Evolutionary conservation across 2,888 invertebrate genomes (phyloP).

Genomic region (Drosophila infuscata): DNA sequence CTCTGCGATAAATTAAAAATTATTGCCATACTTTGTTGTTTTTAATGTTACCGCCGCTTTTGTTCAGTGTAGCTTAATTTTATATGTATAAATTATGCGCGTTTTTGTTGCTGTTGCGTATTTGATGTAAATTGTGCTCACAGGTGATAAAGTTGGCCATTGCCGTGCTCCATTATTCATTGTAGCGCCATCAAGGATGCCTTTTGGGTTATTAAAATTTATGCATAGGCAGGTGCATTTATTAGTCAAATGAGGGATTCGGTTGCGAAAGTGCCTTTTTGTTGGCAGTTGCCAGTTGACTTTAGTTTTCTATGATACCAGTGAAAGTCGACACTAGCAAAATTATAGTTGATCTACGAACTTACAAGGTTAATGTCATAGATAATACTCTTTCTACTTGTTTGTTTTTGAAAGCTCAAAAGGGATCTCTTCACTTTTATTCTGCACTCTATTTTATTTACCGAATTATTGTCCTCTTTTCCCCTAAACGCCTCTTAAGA

Average conservation of each 20-base stretch:
- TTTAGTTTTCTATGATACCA: background rate
- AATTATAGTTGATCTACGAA: background rate
- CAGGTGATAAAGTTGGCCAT: constrained; percentile 71
- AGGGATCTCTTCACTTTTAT: background rate
- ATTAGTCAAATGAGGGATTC: background rate
- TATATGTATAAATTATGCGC: constrained; percentile 42
- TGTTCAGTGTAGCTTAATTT: constrained; percentile 67
- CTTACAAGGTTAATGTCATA: background rate
- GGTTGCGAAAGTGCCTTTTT: background rate
- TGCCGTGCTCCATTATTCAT: constrained; percentile 62
- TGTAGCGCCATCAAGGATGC: constrained; percentile 58
- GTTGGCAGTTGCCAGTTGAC: background rate
- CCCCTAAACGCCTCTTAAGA: background rate
- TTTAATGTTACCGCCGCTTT: constrained; percentile 50
- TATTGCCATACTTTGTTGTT: constrained; percentile 65
- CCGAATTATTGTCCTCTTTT: background rate
- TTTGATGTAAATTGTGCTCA: constrained; percentile 69
- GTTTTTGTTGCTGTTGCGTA: constrained; percentile 19
- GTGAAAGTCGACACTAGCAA: background rate
- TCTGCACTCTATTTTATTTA: background rate
- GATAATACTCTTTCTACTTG: background rate
- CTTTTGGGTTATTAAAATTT: constrained; percentile 59
- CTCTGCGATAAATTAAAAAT: constrained; percentile 77
- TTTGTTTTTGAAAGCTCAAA: background rate
- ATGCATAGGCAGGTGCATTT: constrained; percentile 63